Percentiles rank a stretch among this genome's conserved stretches.
These are phyloP conservation scores for Patella pellucida DNA, from an alignment of 2,888 invertebrate genomes.

Conservation along the genomic window DNA sequence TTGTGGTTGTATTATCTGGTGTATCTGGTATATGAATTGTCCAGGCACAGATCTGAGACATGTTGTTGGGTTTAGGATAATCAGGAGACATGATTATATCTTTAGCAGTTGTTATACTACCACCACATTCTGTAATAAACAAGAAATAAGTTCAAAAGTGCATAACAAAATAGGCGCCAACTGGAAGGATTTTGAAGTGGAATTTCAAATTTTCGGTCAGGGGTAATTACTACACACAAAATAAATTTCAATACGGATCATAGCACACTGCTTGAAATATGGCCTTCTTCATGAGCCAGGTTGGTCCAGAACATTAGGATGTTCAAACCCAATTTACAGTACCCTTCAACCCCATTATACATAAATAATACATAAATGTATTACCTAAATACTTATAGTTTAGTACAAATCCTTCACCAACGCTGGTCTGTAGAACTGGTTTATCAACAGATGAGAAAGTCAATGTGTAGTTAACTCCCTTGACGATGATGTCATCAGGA, in stretches of 20 bases:
- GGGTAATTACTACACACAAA: no score
- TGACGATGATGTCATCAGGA: slow-evolving; percentile 4
- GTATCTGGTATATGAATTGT: slow-evolving; percentile 38
- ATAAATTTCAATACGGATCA: no score
- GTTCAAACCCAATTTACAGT: not conserved
- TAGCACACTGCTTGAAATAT: no score
- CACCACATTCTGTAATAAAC: slow-evolving; percentile 47
- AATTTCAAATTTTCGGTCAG: not conserved
- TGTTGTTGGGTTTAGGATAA: slow-evolving; percentile 27
- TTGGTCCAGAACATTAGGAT: no score
- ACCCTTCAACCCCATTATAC: not conserved
- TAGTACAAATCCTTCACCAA: slow-evolving; percentile 16
- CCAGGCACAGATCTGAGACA: slow-evolving; percentile 49
- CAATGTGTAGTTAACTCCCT: not conserved
- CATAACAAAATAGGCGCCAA: not conserved
- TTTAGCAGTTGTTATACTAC: slow-evolving; percentile 21
- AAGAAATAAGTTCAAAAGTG: not conserved
- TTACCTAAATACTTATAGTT: slow-evolving; percentile 20
- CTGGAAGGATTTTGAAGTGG: not conserved
- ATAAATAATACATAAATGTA: not conserved
- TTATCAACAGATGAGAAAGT: slow-evolving; percentile 8
- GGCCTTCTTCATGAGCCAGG: no score
- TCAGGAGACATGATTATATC: slow-evolving; percentile 30
- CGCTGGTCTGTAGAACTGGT: not conserved
- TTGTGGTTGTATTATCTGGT: not conserved